Conservation (phyloP, 2,797 vertebrate species). For the Sphenopsis melanotis region DNA sequence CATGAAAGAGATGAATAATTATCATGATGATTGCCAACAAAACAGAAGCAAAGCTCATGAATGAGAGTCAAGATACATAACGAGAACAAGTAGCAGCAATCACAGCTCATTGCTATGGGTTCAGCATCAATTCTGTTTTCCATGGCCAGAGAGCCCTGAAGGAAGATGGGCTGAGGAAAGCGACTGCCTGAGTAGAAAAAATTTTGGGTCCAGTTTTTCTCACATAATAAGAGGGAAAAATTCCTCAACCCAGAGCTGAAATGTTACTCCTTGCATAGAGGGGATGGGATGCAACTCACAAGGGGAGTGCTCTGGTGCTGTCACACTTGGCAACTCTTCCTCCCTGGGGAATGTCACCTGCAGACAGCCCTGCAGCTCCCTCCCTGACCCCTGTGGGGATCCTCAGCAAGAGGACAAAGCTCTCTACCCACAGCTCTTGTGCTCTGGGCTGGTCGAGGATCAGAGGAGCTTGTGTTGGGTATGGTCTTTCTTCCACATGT, state of each 20-base stretch:
- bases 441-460: not conserved
- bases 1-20: not conserved
- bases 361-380: not conserved
- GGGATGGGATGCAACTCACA: not conserved
- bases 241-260: not conserved
- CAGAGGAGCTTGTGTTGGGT: not conserved
- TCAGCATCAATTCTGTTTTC: not conserved
- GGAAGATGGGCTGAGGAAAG: not conserved
- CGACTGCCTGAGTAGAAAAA: not conserved
- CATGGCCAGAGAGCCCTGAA: rapidly evolving
- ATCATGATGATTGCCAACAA: not conserved
- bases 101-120: not conserved
- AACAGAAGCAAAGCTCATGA: not conserved
- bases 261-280: not conserved
- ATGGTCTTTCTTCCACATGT: not conserved
- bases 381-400: rapidly evolving
- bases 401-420: not conserved
- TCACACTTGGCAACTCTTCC: not conserved
- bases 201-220: not conserved
- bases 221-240: not conserved
- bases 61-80: not conserved
- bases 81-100: rapidly evolving
- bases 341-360: not conserved
- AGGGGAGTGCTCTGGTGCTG: not conserved
- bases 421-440: not conserved